Base-by-base conservation (phyloP, 2,113 vertebrate genomes). In the Phyllopteryx taeniolatus region DNA sequence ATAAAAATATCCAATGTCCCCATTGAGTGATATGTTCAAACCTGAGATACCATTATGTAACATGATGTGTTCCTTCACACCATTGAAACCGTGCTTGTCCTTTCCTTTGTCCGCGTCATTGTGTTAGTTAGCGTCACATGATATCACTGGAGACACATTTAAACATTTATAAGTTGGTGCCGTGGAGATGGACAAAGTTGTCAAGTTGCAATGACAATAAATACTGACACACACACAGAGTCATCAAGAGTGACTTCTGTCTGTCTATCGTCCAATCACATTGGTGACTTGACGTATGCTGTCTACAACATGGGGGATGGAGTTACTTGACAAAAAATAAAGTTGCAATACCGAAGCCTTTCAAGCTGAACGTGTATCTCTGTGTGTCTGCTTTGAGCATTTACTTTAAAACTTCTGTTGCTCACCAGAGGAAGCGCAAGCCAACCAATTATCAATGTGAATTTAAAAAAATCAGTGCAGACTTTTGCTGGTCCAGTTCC, bases 1-100 rank as follows among this genome's bases (percentile, higher is more conserved):
- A 76, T 59, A 61, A 44, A 53, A 44, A 70, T 57, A 83, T 80
- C 75, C 72, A 67, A 85, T 80, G 75, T 81, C 81, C 64, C 54
- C 75, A 56, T 76, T 78, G 64, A 86, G 79, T 85, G 84, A 87
- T 84, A 86, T 87, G 79, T 88, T 90, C 82, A 77, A 83, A 89
- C 87, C 86, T 87, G 87, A 90, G 87, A 87, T 86, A 89, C 82
- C 83, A 73, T 85, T 81, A 82, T 75, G 76, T 76, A 71, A 66
- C 22, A 68, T 60, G 15, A 33, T 17, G 68, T 75, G 81, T 82
- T 82, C 78, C 73, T 69, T 66, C 59, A 80, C 79, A 76, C 75
- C 54, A 63, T 68, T 70, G 56, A 79, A 85, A 85, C 83, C 70
- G 73, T 78, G 64, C 72, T 56, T 79, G 77, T 71, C 57, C 63